Percentiles rank a stretch among this genome's conserved stretches.
These are phyloP conservation scores for Phataginus tricuspis DNA, from an alignment of 2,797 vertebrate species.

Conservation along the genomic window DNA sequence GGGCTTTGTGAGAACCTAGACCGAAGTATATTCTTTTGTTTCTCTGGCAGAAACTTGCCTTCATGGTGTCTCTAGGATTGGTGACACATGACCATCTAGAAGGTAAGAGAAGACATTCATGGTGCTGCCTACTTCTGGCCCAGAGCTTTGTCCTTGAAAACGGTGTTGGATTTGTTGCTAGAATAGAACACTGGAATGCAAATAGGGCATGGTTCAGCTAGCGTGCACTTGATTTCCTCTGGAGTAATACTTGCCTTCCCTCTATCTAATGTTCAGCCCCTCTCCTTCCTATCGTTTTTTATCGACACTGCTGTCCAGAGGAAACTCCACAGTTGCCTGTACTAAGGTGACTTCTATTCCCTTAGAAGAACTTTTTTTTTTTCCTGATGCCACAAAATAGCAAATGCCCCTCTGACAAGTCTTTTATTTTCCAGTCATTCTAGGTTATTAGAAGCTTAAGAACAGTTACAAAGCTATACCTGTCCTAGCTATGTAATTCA, in stretches of 20 bases:
- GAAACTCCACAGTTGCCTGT: background rate
- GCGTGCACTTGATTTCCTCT: constrained; percentile 37
- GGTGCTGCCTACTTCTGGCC: background rate
- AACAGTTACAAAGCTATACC: background rate
- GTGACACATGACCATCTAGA: constrained; percentile 98
- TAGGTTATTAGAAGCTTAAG: background rate
- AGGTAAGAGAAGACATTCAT: constrained; percentile 88
- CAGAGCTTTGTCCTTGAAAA: constrained; percentile 55
- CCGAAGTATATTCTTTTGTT: constrained; percentile 70
- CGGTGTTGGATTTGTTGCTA: constrained; percentile 30
- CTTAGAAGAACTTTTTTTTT: background rate
- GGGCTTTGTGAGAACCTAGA: background rate
- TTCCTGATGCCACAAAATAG: background rate
- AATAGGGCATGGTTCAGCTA: constrained; percentile 2
- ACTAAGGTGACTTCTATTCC: constrained; percentile 22
- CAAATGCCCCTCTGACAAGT: background rate
- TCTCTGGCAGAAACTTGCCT: constrained; percentile 95
- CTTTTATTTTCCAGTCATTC: background rate
- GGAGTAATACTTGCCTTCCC: background rate
- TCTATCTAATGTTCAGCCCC: background rate
- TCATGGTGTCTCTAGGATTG: constrained; percentile 98
- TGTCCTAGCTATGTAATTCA: background rate
- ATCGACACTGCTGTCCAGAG: background rate
- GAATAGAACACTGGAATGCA: constrained; percentile 44
- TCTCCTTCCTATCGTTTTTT: background rate